Conservation (phyloP, 1,140 invertebrate genomes). For the Leptopilina clavipes region DNA sequence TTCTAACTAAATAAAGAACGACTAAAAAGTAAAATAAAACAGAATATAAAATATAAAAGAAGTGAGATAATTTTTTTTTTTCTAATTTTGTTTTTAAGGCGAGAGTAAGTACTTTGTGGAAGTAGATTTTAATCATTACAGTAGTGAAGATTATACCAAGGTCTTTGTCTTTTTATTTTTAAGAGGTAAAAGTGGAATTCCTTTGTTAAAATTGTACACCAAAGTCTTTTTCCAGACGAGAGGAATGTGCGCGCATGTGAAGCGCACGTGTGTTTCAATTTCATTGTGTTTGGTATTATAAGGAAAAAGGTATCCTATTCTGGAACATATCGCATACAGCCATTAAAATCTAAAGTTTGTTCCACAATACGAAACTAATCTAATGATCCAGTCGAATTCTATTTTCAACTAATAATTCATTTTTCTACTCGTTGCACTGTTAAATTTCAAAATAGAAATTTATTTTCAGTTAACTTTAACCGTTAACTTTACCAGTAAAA, state of each 20-base stretch:
- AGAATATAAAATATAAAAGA: background rate
- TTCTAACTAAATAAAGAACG: too few relatives aligned
- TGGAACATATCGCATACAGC: background rate
- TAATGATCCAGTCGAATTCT: too few relatives aligned
- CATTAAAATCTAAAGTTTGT: background rate
- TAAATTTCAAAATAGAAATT: too few relatives aligned
- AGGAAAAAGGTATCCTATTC: background rate
- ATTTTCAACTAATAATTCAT: too few relatives aligned
- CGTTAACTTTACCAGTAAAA: too few relatives aligned
- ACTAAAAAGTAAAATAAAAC: too few relatives aligned
- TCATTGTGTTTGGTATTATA: slow-evolving; percentile 37
- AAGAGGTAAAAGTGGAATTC: slow-evolving; percentile 16
- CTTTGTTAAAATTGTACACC: background rate
- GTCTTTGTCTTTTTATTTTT: slow-evolving; percentile 8
- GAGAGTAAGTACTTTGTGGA: slow-evolving; percentile 6
- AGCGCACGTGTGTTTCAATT: slow-evolving; percentile 51
- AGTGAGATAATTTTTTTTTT: slow-evolving; percentile 14
- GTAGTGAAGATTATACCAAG: background rate
- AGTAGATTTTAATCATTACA: slow-evolving; percentile 17
- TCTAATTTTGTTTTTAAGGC: background rate
- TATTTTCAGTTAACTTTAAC: too few relatives aligned
- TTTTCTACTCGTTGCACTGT: too few relatives aligned
- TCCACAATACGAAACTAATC: background rate
- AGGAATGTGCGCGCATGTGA: slow-evolving; percentile 39
- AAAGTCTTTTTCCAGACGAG: slow-evolving; percentile 8